phyloP scores from a whole-genome alignment of 2,797 vertebrate genomes.

The Rhodeus uyekii region DNA sequence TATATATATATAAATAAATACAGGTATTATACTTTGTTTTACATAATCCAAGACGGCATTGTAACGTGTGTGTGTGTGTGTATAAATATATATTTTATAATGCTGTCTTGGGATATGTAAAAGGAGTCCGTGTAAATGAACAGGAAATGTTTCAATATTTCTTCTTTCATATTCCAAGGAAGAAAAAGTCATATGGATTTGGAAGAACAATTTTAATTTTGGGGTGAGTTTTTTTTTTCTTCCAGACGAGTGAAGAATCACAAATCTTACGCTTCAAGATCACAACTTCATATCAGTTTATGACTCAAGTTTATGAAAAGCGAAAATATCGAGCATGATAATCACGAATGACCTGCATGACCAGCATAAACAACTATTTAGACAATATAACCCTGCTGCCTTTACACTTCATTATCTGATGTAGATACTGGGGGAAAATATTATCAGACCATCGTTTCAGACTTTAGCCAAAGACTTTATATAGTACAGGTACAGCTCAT shows the following conservation, averaged over 20 bases:
- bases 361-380: not conserved
- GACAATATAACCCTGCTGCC: not conserved
- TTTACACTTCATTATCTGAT: not conserved
- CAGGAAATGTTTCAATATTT: not conserved
- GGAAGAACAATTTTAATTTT: not conserved
- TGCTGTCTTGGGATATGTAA: no score
- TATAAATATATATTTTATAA: no score
- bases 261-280: not conserved
- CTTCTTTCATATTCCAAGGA: not conserved
- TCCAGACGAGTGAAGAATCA: no score
- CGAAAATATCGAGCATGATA: not conserved
- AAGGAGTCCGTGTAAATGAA: not conserved
- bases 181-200: not conserved
- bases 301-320: not conserved
- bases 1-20: no score
- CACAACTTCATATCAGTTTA: not conserved
- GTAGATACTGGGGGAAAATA: not conserved
- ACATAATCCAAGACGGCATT: no score
- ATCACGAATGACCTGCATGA: not conserved
- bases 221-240: no score
- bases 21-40: no score
- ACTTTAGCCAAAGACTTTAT: no score
- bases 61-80: no score
- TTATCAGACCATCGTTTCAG: not conserved
- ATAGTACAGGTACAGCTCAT: not conserved